Evolutionary conservation across 2,888 invertebrate species (phyloP).

Genomic region (Micoletzkya japonica): DNA sequence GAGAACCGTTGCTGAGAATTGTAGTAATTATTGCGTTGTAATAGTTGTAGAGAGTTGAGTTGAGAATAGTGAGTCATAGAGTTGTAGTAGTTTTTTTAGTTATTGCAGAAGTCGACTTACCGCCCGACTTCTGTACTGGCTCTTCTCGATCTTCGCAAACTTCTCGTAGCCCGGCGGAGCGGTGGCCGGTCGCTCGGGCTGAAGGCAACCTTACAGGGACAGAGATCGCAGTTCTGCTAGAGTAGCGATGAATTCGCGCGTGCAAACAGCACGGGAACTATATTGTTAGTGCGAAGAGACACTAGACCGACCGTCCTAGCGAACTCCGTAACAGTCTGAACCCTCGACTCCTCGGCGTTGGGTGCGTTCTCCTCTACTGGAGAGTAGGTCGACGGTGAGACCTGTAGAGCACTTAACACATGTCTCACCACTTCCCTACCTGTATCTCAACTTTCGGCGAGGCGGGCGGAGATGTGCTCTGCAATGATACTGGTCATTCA

Average conservation of each 20-base stretch:
- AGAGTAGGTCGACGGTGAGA: not conserved
- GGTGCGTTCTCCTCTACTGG: not conserved
- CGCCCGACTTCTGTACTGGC: constrained; percentile 22
- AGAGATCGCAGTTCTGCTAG: not conserved
- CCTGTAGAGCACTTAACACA: too few relatives aligned
- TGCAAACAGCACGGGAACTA: too few relatives aligned
- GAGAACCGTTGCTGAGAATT: constrained; percentile 10
- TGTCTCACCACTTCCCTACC: too few relatives aligned
- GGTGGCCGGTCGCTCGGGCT: constrained; percentile 12
- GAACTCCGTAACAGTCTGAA: not conserved
- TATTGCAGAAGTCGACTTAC: not conserved
- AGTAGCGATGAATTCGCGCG: too few relatives aligned
- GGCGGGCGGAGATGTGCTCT: too few relatives aligned
- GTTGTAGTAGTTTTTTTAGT: too few relatives aligned
- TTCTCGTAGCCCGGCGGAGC: constrained; percentile 10
- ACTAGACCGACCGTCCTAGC: not conserved
- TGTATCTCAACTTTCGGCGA: too few relatives aligned
- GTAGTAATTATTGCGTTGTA: too few relatives aligned
- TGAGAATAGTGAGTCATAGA: not conserved
- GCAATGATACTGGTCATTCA: too few relatives aligned
- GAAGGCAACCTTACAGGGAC: not conserved
- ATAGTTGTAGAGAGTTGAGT: not conserved
- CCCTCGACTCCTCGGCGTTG: not conserved
- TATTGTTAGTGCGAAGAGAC: not conserved
- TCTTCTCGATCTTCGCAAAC: constrained; percentile 9